phyloP scores from a whole-genome alignment of 2,113 vertebrate species.

The Hippopotamus amphibius region DNA sequence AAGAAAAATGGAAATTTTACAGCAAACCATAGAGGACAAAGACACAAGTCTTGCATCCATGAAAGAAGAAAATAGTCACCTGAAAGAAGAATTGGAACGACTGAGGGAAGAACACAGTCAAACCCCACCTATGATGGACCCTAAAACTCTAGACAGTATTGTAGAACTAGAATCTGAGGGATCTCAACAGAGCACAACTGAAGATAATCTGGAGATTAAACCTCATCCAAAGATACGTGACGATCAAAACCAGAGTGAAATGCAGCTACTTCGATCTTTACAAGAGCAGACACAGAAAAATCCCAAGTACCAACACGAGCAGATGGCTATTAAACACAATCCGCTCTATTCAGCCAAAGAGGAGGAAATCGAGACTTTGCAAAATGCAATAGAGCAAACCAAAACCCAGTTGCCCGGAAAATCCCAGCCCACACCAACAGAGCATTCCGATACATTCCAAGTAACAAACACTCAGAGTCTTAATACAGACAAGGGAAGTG shows the following conservation, averaged over 20 bases:
- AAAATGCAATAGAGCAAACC: constrained; percentile 87
- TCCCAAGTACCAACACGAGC: constrained; percentile 83
- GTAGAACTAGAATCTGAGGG: no score
- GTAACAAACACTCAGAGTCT: constrained; percentile 90
- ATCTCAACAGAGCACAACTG: no score
- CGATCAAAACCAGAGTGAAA: constrained; percentile 90
- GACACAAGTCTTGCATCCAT: no score
- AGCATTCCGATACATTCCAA: constrained; percentile 88
- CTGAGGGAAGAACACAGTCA: no score
- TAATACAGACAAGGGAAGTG: constrained; percentile 92
- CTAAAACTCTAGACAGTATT: no score
- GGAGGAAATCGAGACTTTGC: constrained; percentile 90
- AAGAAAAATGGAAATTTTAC: no score
- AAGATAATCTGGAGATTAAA: constrained; percentile 86
- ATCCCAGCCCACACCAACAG: constrained; percentile 79
- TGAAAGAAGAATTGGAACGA: no score
- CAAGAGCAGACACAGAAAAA: constrained; percentile 85
- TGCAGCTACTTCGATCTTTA: constrained; percentile 90
- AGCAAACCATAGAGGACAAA: no score
- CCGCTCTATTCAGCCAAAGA: constrained; percentile 91
- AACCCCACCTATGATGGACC: no score
- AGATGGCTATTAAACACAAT: constrained; percentile 90
- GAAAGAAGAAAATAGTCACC: no score
- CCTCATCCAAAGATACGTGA: constrained; percentile 87
- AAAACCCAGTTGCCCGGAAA: constrained; percentile 84